Conservation (phyloP, 2,888 invertebrate species). For the Leistus spinibarbis region DNA sequence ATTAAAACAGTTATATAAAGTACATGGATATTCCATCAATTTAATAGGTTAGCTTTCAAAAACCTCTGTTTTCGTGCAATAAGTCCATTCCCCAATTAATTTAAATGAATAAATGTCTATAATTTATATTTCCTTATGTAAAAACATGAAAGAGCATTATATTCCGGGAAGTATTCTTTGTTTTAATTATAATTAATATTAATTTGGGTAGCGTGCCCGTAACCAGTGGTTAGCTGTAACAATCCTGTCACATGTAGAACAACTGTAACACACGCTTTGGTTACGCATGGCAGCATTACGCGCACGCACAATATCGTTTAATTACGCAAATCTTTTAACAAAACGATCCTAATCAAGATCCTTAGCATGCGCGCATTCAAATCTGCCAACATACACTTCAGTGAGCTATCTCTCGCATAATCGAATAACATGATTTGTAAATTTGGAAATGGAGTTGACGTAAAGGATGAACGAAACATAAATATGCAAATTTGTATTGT, state of each 20-base stretch:
- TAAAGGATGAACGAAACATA: too few relatives aligned
- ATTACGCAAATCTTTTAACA: constrained; percentile 23
- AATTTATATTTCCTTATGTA: background rate
- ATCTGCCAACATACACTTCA: background rate
- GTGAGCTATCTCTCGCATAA: background rate
- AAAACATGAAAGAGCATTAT: background rate
- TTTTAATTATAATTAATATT: constrained; percentile 18
- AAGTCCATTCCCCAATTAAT: too few relatives aligned
- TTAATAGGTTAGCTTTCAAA: too few relatives aligned
- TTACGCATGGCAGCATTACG: constrained; percentile 7
- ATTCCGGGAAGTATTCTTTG: background rate
- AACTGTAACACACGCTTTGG: background rate
- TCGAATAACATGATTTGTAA: background rate
- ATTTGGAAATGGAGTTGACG: background rate
- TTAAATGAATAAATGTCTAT: too few relatives aligned
- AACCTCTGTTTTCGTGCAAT: too few relatives aligned
- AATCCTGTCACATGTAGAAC: background rate
- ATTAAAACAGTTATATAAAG: too few relatives aligned
- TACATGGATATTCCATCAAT: too few relatives aligned
- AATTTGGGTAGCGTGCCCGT: constrained; percentile 12
- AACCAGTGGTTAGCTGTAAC: constrained; percentile 13
- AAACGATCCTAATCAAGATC: constrained; percentile 8
- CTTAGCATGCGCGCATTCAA: background rate
- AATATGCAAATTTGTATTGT: background rate
- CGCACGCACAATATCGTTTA: constrained; percentile 22